These are phyloP conservation scores for Augochlora pura DNA, from an alignment of 1,140 invertebrate species.

Conservation along the genomic window DNA sequence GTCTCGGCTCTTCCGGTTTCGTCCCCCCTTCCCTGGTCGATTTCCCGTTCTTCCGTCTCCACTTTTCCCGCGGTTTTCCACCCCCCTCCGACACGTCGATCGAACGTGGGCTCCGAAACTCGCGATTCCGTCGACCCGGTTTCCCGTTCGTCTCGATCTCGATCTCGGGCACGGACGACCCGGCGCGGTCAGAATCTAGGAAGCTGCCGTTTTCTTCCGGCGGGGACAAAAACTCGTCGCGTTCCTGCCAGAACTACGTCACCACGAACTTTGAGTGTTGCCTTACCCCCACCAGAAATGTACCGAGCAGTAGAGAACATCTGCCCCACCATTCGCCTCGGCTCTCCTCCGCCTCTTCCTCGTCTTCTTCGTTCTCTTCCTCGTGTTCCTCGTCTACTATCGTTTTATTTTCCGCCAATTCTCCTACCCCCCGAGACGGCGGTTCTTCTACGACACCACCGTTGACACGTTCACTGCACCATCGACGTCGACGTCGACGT, in stretches of 20 bases:
- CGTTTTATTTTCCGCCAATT: background rate
- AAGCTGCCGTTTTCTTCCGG: constrained; percentile 65
- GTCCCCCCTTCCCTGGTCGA: constrained; percentile 12
- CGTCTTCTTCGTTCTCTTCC: too few species aligned
- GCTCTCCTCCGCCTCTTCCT: constrained; percentile 31
- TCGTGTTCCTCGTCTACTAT: constrained; percentile 21
- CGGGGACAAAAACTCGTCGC: constrained; percentile 75
- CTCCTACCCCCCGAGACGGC: background rate
- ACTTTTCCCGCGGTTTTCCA: constrained; percentile 3
- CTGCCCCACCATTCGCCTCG: constrained; percentile 49
- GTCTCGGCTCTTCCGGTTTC: constrained; percentile 43
- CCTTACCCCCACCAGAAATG: constrained; percentile 74
- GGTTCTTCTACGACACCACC: constrained; percentile 37
- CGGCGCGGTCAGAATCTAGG: constrained; percentile 24
- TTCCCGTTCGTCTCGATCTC: background rate
- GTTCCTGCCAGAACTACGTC: constrained; percentile 77
- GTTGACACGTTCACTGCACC: constrained; percentile 42
- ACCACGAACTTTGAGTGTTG: constrained; percentile 77
- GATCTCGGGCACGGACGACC: background rate
- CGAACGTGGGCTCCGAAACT: constrained; percentile 8
- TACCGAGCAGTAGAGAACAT: constrained; percentile 59
- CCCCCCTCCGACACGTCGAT: too few species aligned
- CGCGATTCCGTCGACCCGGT: too few species aligned
- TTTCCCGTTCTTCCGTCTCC: too few species aligned
- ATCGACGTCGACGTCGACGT: constrained; percentile 35